A percentile compares a stretch with the other conserved stretches of the same genome.
Conservation (phyloP, 2,888 invertebrate species). For the Leucoma salicis region DNA sequence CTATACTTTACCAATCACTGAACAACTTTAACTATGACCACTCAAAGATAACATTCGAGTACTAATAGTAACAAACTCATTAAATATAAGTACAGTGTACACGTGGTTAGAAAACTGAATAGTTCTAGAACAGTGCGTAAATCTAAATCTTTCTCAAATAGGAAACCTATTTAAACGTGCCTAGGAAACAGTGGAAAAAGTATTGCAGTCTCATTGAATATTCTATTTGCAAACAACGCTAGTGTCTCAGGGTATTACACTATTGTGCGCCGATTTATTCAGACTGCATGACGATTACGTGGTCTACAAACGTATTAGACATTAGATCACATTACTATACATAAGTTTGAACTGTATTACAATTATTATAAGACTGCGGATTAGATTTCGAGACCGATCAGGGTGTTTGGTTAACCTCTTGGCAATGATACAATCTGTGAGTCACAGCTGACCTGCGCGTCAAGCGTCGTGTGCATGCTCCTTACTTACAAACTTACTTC, state of each 20-base stretch:
- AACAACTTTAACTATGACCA: too few relatives aligned
- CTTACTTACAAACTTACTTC: not conserved
- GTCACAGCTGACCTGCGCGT: slow-evolving; percentile 51
- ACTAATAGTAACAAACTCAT: too few relatives aligned
- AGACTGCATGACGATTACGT: slow-evolving; percentile 63
- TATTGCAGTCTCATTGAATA: slow-evolving; percentile 40
- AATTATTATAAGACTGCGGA: slow-evolving; percentile 23
- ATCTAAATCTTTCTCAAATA: slow-evolving; percentile 21
- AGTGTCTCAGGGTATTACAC: slow-evolving; percentile 49
- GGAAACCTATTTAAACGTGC: slow-evolving; percentile 33
- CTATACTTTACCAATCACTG: too few relatives aligned
- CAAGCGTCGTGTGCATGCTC: too few relatives aligned
- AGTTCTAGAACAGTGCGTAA: too few relatives aligned
- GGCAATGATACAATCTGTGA: slow-evolving; percentile 63
- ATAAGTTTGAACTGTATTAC: slow-evolving; percentile 40
- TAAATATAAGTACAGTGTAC: too few relatives aligned
- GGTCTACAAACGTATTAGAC: slow-evolving; percentile 32
- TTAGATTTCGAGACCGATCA: slow-evolving; percentile 1
- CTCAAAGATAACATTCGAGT: too few relatives aligned
- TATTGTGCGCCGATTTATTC: slow-evolving; percentile 62
- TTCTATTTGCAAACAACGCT: slow-evolving; percentile 57
- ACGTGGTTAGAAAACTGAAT: too few relatives aligned
- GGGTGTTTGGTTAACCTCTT: slow-evolving; percentile 23
- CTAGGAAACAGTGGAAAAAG: slow-evolving; percentile 31
- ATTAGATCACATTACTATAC: slow-evolving; percentile 24